Evolutionary conservation across 2,113 vertebrate genomes (phyloP).

Genomic region (Clupea harengus): DNA sequence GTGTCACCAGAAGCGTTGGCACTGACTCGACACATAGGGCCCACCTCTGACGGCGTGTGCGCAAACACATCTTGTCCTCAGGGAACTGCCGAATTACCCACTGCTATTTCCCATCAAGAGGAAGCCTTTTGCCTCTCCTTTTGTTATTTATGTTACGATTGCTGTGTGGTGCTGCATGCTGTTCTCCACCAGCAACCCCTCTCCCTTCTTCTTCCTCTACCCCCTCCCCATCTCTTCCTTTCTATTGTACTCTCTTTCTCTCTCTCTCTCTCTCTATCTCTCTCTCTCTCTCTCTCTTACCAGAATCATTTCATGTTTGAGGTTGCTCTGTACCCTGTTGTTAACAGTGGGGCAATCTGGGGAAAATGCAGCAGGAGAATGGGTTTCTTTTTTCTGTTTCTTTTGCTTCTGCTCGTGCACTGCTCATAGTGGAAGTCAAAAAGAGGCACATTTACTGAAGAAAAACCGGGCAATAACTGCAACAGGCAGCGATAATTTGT

Average conservation of each 20-base stretch:
- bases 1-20: slow-evolving; percentile 8
- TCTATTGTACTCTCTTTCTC: not conserved
- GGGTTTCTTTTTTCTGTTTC: slow-evolving; percentile 22
- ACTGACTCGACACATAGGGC: not conserved
- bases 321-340: not conserved
- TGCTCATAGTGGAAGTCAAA: not conserved
- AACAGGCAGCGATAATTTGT: not conserved
- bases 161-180: slow-evolving; percentile 21
- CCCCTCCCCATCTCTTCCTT: not conserved
- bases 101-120: slow-evolving; percentile 31
- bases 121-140: slow-evolving; percentile 24
- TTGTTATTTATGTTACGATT: slow-evolving; percentile 35
- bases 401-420: not conserved
- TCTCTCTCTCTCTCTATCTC: not conserved
- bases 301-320: not conserved
- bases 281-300: not conserved
- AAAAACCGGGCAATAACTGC: not conserved
- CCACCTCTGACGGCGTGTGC: not conserved
- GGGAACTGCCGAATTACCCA: slow-evolving; percentile 37
- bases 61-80: slow-evolving; percentile 25
- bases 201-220: not conserved
- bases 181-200: not conserved
- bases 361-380: not conserved
- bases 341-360: not conserved
- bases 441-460: not conserved